Conservation (phyloP, 92 coral and sea anemone species). For the Zoanthus gigantus region DNA sequence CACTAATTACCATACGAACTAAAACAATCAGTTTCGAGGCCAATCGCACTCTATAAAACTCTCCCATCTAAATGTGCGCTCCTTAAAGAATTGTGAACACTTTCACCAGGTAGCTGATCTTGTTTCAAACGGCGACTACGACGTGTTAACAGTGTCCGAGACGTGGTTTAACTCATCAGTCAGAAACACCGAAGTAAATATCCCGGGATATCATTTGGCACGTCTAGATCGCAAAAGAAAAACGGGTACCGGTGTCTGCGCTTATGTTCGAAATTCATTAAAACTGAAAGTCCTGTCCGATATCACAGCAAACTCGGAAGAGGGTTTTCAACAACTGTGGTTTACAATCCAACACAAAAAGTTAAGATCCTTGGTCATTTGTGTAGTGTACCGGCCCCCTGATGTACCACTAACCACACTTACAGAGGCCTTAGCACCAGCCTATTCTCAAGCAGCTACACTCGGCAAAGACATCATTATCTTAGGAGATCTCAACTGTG, state of each 20-base stretch:
- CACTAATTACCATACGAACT: not conserved
- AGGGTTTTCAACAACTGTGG: not conserved
- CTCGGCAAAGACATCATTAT: not conserved
- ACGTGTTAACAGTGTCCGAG: conserved; percentile 43
- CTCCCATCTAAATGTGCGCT: conserved; percentile 47
- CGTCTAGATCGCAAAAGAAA: not conserved
- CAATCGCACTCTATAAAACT: conserved; percentile 15
- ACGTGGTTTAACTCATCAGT: not conserved
- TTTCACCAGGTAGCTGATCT: conserved; percentile 31
- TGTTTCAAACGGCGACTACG: conserved; percentile 23
- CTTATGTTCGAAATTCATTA: not conserved
- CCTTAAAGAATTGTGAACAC: conserved; percentile 45
- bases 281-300: not conserved
- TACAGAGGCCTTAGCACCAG: not conserved
- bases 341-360: not conserved
- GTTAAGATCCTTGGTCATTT: not conserved
- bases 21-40: conserved; percentile 12
- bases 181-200: not conserved
- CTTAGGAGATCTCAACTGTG: not conserved
- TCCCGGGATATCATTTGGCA: not conserved
- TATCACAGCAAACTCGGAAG: not conserved
- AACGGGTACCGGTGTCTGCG: not conserved
- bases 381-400: not conserved
- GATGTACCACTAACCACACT: not conserved
- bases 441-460: not conserved